Evolutionary conservation across 2,888 invertebrate genomes (phyloP).

Genomic region (Glyphotaelius pellucidus): DNA sequence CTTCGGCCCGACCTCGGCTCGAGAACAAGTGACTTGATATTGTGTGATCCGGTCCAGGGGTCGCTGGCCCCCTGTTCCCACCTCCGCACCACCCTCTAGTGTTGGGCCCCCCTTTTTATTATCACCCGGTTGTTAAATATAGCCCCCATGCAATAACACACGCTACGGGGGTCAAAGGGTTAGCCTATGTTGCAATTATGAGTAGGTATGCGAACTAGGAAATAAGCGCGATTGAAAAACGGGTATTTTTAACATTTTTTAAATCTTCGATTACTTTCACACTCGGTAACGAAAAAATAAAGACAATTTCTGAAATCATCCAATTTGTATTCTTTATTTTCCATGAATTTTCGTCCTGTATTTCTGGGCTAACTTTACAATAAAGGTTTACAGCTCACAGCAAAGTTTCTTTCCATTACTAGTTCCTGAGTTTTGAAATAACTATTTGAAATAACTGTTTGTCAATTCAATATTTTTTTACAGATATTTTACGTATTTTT

Average conservation of each 20-base stretch:
- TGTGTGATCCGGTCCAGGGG: slow-evolving; percentile 53
- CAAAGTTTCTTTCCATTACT: no score
- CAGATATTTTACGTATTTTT: no score
- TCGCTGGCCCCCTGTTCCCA: slow-evolving; percentile 48
- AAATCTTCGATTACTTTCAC: no score
- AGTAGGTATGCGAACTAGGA: background rate
- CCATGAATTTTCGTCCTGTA: no score
- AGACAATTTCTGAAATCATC: background rate
- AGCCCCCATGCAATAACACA: slow-evolving; percentile 20
- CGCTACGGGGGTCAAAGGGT: slow-evolving; percentile 39
- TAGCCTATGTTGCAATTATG: slow-evolving; percentile 24
- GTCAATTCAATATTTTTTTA: no score
- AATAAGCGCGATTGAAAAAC: background rate
- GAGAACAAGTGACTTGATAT: slow-evolving; percentile 59
- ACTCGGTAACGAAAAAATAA: no score
- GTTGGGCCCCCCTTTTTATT: slow-evolving; percentile 21
- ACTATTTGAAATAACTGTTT: no score
- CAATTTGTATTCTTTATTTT: no score
- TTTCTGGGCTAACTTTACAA: no score
- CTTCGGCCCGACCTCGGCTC: slow-evolving; percentile 43
- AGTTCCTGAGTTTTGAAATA: no score
- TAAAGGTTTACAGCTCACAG: no score
- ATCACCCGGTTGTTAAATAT: slow-evolving; percentile 37
- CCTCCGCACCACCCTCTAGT: background rate
- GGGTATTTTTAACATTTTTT: background rate